Conservation (phyloP, 2,888 invertebrate species). For the Tridacna gigas region DNA sequence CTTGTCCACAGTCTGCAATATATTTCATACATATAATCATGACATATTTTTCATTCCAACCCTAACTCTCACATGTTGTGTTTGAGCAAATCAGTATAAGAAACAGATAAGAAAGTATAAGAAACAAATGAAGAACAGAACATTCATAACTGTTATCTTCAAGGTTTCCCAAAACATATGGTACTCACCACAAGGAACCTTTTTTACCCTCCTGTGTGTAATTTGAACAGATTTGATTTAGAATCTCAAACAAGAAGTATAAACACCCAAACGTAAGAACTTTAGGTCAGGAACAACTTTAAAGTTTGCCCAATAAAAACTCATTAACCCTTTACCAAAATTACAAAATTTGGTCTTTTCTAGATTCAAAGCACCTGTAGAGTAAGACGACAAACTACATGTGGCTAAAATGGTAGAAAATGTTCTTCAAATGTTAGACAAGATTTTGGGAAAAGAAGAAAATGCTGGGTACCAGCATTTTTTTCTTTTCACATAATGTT, state of each 20-base stretch:
- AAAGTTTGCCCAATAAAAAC: too few species aligned
- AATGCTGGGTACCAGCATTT: not conserved
- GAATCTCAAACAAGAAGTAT: too few species aligned
- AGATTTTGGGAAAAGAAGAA: not conserved
- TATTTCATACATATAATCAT: not conserved
- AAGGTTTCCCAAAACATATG: too few species aligned
- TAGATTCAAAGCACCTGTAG: not conserved
- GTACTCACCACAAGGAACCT: too few species aligned
- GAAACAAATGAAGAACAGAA: too few species aligned
- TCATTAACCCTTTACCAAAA: not conserved
- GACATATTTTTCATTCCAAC: not conserved
- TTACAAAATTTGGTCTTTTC: not conserved
- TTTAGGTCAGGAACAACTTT: too few species aligned
- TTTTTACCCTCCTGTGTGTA: too few species aligned
- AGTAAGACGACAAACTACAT: not conserved
- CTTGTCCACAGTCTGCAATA: constrained; percentile 68
- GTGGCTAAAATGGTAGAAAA: not conserved
- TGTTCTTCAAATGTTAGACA: not conserved
- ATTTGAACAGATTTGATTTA: too few species aligned
- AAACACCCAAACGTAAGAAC: too few species aligned
- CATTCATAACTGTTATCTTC: too few species aligned
- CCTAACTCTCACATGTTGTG: not conserved
- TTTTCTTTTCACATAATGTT: not conserved
- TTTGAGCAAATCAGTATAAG: not conserved
- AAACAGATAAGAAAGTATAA: too few species aligned